phyloP scores from a whole-genome alignment of 2,113 vertebrate genomes.

The Mesembrinibis cayennensis region DNA sequence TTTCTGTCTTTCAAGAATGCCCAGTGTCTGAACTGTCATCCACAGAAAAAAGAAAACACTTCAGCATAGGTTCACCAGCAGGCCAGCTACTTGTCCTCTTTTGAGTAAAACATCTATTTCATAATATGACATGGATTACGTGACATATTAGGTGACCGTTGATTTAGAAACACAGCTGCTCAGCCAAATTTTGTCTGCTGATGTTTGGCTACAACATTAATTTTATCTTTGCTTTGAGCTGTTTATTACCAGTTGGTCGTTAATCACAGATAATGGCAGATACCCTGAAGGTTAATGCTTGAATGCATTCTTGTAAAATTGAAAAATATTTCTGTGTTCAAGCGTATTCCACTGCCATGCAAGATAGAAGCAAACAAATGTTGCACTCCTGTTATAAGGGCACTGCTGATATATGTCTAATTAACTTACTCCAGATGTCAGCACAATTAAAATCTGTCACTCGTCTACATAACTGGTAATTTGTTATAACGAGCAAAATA shows the following conservation, averaged over 20 bases:
- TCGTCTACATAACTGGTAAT: background rate
- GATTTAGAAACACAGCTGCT: conserved; percentile 22
- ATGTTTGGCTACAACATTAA: conserved; percentile 36
- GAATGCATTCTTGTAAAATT: conserved; percentile 11
- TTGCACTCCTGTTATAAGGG: background rate
- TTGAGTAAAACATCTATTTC: conserved; percentile 4
- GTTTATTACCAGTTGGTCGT: background rate
- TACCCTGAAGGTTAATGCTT: background rate
- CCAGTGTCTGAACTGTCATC: background rate
- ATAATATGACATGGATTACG: background rate
- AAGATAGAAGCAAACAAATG: background rate
- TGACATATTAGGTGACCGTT: conserved; percentile 12
- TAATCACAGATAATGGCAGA: conserved; percentile 26
- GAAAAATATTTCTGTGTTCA: background rate
- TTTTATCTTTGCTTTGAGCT: conserved; percentile 31
- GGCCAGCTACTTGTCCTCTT: background rate
- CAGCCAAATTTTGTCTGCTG: background rate
- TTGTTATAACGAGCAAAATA: background rate
- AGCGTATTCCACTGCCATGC: background rate
- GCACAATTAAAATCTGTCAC: background rate
- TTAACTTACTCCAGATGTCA: background rate
- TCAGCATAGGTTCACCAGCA: background rate
- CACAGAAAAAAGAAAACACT: background rate
- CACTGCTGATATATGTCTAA: background rate
- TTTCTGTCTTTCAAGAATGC: background rate